Base-by-base conservation (phyloP, 2,888 invertebrate species). In the Toxonevra muliebris region DNA sequence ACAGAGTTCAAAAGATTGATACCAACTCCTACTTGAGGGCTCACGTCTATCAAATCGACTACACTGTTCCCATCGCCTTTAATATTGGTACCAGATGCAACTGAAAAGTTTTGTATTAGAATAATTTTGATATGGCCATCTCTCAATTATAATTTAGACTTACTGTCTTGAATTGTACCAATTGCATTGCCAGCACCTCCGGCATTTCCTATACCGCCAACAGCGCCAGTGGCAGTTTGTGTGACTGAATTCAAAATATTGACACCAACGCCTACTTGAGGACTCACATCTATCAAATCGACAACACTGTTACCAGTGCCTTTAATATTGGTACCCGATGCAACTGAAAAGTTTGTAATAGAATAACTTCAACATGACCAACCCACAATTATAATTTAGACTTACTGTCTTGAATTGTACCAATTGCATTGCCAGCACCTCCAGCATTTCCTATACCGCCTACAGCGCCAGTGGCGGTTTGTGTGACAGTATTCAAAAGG, bases 1-100 rank as follows among this genome's bases (percentile, higher is more conserved):
- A 67, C 55, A 5, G 55, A 19, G 5, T 65, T 69, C 2, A 73
- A 54, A 10, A 68, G 9, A 65, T 72, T 71, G 1, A 63, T 50
- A 2, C 59, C 17, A 10, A 62, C 65, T 60, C 68, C 59, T 1
- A 65, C 58, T 55, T 65, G 63, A 8, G 67, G 48, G 45, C 53
- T 59, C 0, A 55, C 45, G 15, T 69, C 61, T 1, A 66, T 8
- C 10, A 61, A 30, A 20, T 45, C 65, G 1, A 54, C 48, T 0
- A 66, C 48, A 8, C 9, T 61, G 53, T 72, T 72, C 17, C 52
- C 40, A 52, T 63, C 54, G 1, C 70, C 73, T 3, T 20, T 52
- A n/a, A 69, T 72, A 48, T 45, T 63, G 10, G 30, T 48, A 12
- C 48, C 30, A 15, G 17, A 61, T n/a, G 12, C 13, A 5, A n/a